Evolutionary conservation across 2,113 vertebrate genomes (phyloP).

Genomic region (Ranitomeya variabilis): DNA sequence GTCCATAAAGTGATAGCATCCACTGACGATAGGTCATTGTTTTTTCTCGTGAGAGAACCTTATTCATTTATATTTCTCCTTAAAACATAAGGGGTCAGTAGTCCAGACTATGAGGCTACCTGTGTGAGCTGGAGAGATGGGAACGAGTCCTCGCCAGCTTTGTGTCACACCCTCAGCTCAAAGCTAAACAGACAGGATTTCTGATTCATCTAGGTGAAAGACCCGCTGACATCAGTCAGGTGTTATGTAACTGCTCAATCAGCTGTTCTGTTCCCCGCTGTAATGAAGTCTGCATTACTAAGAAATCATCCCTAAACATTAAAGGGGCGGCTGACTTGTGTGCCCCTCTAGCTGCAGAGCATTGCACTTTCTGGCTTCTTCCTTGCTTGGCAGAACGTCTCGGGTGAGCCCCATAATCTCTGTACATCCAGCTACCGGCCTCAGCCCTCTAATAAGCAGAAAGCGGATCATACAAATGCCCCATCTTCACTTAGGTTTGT

Average conservation of each 20-base stretch:
- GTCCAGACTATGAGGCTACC: no score
- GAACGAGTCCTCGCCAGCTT: not conserved
- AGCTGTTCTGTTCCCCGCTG: constrained; percentile 4
- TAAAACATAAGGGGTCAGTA: no score
- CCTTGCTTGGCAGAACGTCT: no score
- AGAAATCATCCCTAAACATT: not conserved
- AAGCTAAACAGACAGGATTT: constrained; percentile 26
- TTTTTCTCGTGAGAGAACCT: no score
- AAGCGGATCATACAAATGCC: no score
- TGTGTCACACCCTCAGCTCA: not conserved
- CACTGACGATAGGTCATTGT: no score
- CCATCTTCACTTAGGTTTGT: no score
- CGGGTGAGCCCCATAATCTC: no score
- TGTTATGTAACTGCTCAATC: constrained; percentile 30
- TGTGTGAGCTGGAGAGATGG: not conserved
- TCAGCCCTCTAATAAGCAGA: no score
- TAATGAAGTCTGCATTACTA: not conserved
- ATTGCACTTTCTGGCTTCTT: not conserved
- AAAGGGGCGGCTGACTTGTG: not conserved
- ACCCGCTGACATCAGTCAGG: constrained; percentile 17
- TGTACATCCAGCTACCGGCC: no score
- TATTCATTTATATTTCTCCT: no score
- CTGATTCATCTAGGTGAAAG: constrained; percentile 28
- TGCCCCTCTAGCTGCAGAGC: not conserved
- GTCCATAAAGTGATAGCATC: no score